Evolutionary conservation across 1,140 invertebrate species (phyloP).

Genomic region (Drosophila quadrilineata): DNA sequence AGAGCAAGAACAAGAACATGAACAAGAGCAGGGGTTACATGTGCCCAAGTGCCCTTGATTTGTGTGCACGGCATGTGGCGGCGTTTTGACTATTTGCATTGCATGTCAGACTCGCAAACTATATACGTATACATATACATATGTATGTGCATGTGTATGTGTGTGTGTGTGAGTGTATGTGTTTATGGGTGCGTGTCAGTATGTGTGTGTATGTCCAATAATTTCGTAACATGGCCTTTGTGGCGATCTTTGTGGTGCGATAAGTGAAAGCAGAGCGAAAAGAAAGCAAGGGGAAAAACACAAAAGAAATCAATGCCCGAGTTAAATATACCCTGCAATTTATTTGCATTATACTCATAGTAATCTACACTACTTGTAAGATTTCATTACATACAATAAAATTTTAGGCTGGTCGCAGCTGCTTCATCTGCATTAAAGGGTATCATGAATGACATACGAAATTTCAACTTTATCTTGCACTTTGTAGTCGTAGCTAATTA

Average conservation of each 20-base stretch:
- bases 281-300: background rate
- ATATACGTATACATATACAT: background rate
- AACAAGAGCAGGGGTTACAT: constrained; percentile 30
- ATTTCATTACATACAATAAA: too few relatives aligned
- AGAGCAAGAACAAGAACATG: too few relatives aligned
- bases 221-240: constrained; percentile 80
- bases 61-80: constrained; percentile 78
- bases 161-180: constrained; percentile 15
- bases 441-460: background rate
- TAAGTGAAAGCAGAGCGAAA: constrained; percentile 42
- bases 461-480: constrained; percentile 45
- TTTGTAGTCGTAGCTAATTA: constrained; percentile 36
- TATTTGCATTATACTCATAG: background rate
- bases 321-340: background rate
- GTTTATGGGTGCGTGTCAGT: constrained; percentile 9
- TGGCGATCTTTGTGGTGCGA: constrained; percentile 70
- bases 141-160: constrained; percentile 1
- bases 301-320: background rate
- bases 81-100: constrained; percentile 77
- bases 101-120: constrained; percentile 49
- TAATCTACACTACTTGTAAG: too few relatives aligned
- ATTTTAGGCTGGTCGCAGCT: too few relatives aligned
- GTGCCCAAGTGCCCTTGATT: constrained; percentile 76
- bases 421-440: constrained; percentile 2
- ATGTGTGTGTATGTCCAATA: constrained; percentile 58